Base-by-base conservation (phyloP, 2,113 vertebrate species). In the Myiopsitta monachus region DNA sequence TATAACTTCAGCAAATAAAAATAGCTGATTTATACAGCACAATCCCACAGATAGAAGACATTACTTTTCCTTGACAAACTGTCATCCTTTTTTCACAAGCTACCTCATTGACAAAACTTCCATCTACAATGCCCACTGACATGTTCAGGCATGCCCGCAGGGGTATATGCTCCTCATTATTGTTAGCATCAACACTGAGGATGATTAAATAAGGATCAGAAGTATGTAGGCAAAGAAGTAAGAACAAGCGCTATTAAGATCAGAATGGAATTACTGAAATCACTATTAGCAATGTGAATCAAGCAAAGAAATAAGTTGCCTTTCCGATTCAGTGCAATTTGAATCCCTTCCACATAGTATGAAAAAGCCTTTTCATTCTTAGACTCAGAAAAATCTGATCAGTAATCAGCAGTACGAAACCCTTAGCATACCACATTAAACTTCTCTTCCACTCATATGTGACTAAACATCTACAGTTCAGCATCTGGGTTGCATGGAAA, bases 221-320 rank as follows among this genome's bases (percentile, higher is more conserved):
- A 93, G 72, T 21, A 88, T 0, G 0, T 3, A 41, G 38, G 38
- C 36, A 79, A 14, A 23, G 9, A 23, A 67, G 6, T 19, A 57
- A 84, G 44, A 72, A 52, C 18, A 36, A 68, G 11, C 15, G 5
- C 4, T 70, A 30, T 19, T 39, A 70, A 68, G 49, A 87, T 68
- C 26, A 73, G 47, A 76, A 21, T 11, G 8, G 30, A 88, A 49
- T 82, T 90, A 79, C 22, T 22, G 16, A 85, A 88, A 63, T 74
- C 39, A 51, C 26, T 51, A 10, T 33, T 17, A 75, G 27, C 18
- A 61, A 30, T 1, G 5, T 26, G 33, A 62, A 24, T 23, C 57
- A 66, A 91, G 33, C 61, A 94, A 47, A 36, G 1, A 49, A 78
- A 61, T 1, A 0, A 5, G 3, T 27, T 66, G 10, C 21, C 30